Evolutionary conservation across 2,113 vertebrate species (phyloP), one percentile per base, ranked within the genome.

Genomic region (Eptatretus burgeri): DNA sequence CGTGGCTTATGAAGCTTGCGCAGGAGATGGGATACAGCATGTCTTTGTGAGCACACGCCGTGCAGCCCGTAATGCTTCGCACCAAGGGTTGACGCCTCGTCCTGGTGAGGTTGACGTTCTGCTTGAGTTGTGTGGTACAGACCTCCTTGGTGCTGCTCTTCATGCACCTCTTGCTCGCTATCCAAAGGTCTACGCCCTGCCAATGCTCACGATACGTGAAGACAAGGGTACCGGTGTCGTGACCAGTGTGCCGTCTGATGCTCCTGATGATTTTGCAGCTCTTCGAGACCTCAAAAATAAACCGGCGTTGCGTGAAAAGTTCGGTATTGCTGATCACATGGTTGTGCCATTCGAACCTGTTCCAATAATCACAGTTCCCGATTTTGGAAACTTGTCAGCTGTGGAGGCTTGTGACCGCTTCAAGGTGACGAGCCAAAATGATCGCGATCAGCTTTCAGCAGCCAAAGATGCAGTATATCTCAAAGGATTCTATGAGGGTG

Each of bases 191-290:
- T 88, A 87, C 1, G 78, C 82, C 64, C 79, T 98, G 63, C 91
- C 91, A 19, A 94, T 98, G 91, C 80, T 98, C 65, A 91, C 85
- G 51, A 93, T 98, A 72, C 95, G 91, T 71, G 88, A 98, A 67
- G 85, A 96, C 67, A 98, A 98, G 89, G 91, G 91, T 96, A 94
- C 89, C 13, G 91, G 91, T 10, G 75, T 96, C 7, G 89, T 96
- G 53, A 85, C 84, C 53, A 89, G 91, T n/a, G 91, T 98, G 64
- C 91, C 91, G 2, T 98, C 89, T 4, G 91, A 98, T 68, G 74
- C 91, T 51, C 89, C 91, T 0, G 91, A 98, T 78, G 91, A 98
- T 68, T 75, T 87, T 53, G 79, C 86, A 67, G 89, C 91, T 63
- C 75, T 98, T 65, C 79, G 82, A 71, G 89, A 94, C 70, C 65